Evolutionary conservation across 2,888 invertebrate species (phyloP), one percentile per base, ranked within the genome.

Genomic region (Melipona bicolor): DNA sequence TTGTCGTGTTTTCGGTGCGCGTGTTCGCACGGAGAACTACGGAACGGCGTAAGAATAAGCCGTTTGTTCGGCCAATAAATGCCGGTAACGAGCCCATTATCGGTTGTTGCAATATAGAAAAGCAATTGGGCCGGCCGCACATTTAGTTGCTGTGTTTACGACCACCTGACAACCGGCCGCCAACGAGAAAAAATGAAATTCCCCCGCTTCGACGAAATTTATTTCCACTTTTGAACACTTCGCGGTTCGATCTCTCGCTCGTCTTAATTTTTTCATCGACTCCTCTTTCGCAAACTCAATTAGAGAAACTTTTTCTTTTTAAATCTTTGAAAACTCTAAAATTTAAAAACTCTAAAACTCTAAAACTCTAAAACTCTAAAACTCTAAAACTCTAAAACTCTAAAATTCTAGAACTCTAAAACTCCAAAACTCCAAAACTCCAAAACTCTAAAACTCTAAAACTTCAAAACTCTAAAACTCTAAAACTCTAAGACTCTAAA

Each of bases 11-110:
- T 61, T 61, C 32, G 21, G 24, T 17, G 50, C 61, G 59, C 75
- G 69, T 19, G 83, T 62, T 50, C 36, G 21, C n/a, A 52, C 56
- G 59, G 54, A 6, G 15, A 72, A 81, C 77, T 81, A 71, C 24
- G 24, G 54, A 75, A 61, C 27, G 49, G 17, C 65, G 54, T 56
- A 75, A 76, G 68, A 76, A 83, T 70, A 56, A 73, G 69, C 77
- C 65, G 77, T 84, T 79, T 76, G 68, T 68, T 15, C 27, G 62
- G 62, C 27, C 75, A 83, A 69, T 72, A 75, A 83, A 82, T 67
- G 61, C 62, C 36, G 59, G 68, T 88, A 88, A 88, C 86, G 81
- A 88, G 59, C 65, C 67, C 67, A 81, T 88, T 81, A 81, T 81
- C 67, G 74, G 52, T 59, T 52, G 59, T 27, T 17, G 73, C 75